These are phyloP conservation scores for Drosophila guanche DNA, from an alignment of 1,140 invertebrate species.

Conservation along the genomic window DNA sequence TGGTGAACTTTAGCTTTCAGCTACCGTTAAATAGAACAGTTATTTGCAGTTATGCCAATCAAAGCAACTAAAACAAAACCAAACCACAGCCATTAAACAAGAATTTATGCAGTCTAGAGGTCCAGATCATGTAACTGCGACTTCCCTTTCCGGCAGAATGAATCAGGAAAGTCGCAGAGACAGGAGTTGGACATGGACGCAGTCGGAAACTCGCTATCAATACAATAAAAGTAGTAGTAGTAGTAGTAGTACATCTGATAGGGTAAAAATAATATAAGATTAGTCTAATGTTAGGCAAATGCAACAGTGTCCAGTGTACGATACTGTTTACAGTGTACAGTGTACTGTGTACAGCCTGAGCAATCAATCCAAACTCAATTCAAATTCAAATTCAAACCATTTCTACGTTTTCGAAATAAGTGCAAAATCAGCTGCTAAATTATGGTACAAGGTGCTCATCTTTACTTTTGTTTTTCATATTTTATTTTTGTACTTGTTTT, in stretches of 20 bases:
- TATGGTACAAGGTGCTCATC: constrained; percentile 78
- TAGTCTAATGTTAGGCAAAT: constrained; percentile 76
- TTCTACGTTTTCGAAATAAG: constrained; percentile 63
- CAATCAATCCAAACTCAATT: constrained; percentile 68
- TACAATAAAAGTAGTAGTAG: constrained; percentile 8
- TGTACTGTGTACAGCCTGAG: constrained; percentile 68
- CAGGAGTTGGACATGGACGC: not conserved
- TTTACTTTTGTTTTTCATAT: constrained; percentile 61
- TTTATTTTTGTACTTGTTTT: constrained; percentile 34
- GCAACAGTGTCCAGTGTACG: constrained; percentile 55
- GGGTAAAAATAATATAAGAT: constrained; percentile 40
- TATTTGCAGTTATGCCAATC: constrained; percentile 52
- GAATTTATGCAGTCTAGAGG: constrained; percentile 29
- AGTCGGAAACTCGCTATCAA: constrained; percentile 35
- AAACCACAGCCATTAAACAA: constrained; percentile 68
- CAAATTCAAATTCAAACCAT: constrained; percentile 63
- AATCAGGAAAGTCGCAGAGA: not conserved
- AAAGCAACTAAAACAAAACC: constrained; percentile 66
- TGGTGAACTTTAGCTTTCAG: constrained; percentile 37
- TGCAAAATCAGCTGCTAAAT: constrained; percentile 74
- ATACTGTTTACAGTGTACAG: constrained; percentile 30
- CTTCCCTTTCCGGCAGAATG: constrained; percentile 14
- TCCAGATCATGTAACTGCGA: not conserved
- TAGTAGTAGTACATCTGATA: constrained; percentile 17
- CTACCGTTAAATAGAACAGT: constrained; percentile 46